Evolutionary conservation across 1,140 invertebrate genomes (phyloP), one percentile per base, ranked within the genome.

Genomic region (Drosophila grimshawi): DNA sequence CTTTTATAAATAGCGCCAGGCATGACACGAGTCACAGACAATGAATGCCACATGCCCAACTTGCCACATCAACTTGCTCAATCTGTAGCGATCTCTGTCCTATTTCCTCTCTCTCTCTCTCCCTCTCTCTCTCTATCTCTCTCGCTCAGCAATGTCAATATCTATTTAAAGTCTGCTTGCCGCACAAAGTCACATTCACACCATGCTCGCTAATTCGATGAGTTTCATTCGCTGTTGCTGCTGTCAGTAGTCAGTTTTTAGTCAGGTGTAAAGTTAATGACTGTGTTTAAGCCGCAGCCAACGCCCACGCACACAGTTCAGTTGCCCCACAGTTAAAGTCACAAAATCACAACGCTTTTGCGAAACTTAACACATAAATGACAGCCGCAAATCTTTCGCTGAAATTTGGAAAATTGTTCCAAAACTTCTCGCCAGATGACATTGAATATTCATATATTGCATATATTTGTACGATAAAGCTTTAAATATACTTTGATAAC

Each of bases 1-100:
- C 83, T 88, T 89, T 88, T 88, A 88, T 88, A 88, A 89, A 88
- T 88, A 88, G 85, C 85, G 69, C 67, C 85, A 83, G 88, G 80
- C 88, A 88, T 83, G 80, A 83, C 80, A 72, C 83, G 76, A 81
- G 63, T 57, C 83, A 48, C 65, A 76, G 68, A 65, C 68, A 79
- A 79, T 60, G 79, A 82, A 66, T 61, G 48, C 46, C 65, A 61
- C 71, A 74, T 48, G 57, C 71, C 29, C 43, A 56, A 56, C 41
- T 43, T 62, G 46, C 53, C 37, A 59, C 62, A 66, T 66, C 53
- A 45, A 45, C 48, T 52, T 11, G 48, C 27, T 62, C 37, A 49
- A 19, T 43, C 10, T 43, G n/a, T 43, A 10, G 39, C 39, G 39
- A 39, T 52, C 33, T 43, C 30, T 43, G 19, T 19, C 19, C 19